Evolutionary conservation across 2,797 vertebrate genomes (phyloP), one percentile per base, ranked within the genome.

Genomic region (Calcarius lapponicus): DNA sequence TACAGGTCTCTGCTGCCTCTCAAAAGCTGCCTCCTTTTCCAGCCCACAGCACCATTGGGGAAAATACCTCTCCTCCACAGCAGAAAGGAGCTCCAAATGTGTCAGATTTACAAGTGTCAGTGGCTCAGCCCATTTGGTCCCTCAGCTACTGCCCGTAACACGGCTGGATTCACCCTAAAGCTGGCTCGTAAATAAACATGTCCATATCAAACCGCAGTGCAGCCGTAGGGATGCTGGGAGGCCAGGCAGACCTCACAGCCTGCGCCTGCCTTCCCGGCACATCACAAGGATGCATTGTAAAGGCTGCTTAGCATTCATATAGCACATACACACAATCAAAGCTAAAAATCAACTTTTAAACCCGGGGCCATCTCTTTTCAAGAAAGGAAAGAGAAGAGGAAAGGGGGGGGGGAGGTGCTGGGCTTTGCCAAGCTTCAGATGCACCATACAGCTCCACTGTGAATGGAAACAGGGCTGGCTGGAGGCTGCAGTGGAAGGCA

Each of bases 271-370:
- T 96, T 96, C 89, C 93, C 2, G 2, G 79, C 6, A 6, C 94
- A 91, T 88, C 91, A 93, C 90, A 96, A 87, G 95, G 95, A 70
- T 24, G 56, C 86, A 91, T 94, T 96, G 94, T 95, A 72, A 78
- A 88, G 81, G 80, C 96, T 96, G 90, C 81, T 97, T 96, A 93
- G 92, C 90, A 95, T 97, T 96, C 96, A 58, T 80, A 80, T 24
- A 58, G 94, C 93, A 87, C 86, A 88, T 47, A 53, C 3, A 17
- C 88, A 89, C 88, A 75, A 95, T 95, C 91, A 94, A 95, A 95
- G 94, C 94, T 88, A 90, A 96, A 97, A 96, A 83, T 57, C 95
- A 93, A 83, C 94, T 96, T 96, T 83, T 96, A 94, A 95, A 96
- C 88, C 80, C 29, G 0, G 26, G 58, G 78, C 91, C 54, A 60